phyloP scores from a whole-genome alignment of 2,888 invertebrate species.

The Amblyjoppa fuscipennis region DNA sequence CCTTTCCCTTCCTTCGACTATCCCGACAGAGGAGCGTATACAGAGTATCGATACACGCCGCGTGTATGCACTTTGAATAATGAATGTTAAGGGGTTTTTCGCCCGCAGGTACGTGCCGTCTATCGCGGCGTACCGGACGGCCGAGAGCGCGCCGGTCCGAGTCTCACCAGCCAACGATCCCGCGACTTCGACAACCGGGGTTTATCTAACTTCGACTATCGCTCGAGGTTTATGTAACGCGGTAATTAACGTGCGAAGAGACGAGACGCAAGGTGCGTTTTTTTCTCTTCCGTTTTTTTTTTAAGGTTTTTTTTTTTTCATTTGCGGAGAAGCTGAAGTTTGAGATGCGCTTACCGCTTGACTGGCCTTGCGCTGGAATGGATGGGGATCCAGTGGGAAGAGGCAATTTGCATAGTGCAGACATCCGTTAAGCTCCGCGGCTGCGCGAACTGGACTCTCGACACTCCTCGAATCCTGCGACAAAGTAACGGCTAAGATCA shows the following conservation, averaged over 20 bases:
- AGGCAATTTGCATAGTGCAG: not conserved
- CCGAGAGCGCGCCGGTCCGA: not conserved
- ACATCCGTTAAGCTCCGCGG: not conserved
- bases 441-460: not conserved
- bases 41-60: slow-evolving; percentile 46
- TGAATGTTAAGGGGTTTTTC: slow-evolving; percentile 64
- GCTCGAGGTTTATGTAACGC: slow-evolving; percentile 7
- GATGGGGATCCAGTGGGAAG: too few relatives aligned
- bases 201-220: slow-evolving; percentile 50
- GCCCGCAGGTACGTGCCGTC: slow-evolving; percentile 43
- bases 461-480: not conserved
- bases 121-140: slow-evolving; percentile 2
- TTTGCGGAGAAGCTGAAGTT: too few relatives aligned
- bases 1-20: slow-evolving; percentile 9
- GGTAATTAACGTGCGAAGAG: slow-evolving; percentile 6
- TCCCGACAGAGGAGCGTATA: not conserved
- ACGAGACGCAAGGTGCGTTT: not conserved
- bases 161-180: slow-evolving; percentile 31
- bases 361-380: too few relatives aligned
- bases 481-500: not conserved
- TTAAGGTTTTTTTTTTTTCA: too few relatives aligned
- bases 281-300: not conserved
- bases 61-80: slow-evolving; percentile 59
- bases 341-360: too few relatives aligned
- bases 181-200: slow-evolving; percentile 58